Evolutionary conservation across 53 echinoderm and acorn worm species (phyloP).

Genomic region (Echinometra lucunter): DNA sequence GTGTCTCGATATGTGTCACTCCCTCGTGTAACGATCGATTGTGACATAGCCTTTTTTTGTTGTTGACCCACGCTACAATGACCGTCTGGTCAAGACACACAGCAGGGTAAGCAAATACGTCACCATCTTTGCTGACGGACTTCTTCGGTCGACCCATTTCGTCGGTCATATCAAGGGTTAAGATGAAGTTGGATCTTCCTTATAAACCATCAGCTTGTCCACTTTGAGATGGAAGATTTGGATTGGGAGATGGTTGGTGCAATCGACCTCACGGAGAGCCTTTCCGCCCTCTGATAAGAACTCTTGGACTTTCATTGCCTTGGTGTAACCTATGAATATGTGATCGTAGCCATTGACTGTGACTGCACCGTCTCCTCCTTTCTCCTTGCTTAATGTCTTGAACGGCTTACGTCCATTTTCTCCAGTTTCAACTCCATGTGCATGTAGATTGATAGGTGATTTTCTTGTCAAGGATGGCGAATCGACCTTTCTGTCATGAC

Average conservation of each 20-base stretch:
- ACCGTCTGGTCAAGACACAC: constrained; percentile 33
- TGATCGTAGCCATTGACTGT: constrained; percentile 21
- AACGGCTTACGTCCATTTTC: constrained; percentile 29
- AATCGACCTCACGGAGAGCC: not conserved
- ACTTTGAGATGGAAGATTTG: constrained; percentile 32
- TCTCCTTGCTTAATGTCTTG: constrained; percentile 31
- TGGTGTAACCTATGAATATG: constrained; percentile 40
- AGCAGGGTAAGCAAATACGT: constrained; percentile 28
- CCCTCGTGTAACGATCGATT: constrained; percentile 36
- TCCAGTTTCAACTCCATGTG: constrained; percentile 18
- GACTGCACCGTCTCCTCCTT: constrained; percentile 20
- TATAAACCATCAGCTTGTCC: constrained; percentile 26
- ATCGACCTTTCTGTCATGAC: constrained; percentile 53
- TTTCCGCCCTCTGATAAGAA: constrained; percentile 14
- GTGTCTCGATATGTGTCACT: constrained; percentile 22
- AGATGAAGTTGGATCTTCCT: constrained; percentile 17
- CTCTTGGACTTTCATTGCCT: constrained; percentile 31
- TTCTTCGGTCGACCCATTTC: constrained; percentile 34
- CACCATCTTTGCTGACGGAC: constrained; percentile 2
- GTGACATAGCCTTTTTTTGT: constrained; percentile 10
- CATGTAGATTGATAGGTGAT: constrained; percentile 21
- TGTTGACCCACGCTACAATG: constrained; percentile 42
- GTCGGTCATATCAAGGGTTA: constrained; percentile 11
- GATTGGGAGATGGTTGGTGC: constrained; percentile 28
- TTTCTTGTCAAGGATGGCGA: constrained; percentile 50